A percentile compares a stretch with the other conserved stretches of the same genome.
These are phyloP conservation scores for Aelia acuminata DNA, from an alignment of 2,888 invertebrate species.

Conservation along the genomic window DNA sequence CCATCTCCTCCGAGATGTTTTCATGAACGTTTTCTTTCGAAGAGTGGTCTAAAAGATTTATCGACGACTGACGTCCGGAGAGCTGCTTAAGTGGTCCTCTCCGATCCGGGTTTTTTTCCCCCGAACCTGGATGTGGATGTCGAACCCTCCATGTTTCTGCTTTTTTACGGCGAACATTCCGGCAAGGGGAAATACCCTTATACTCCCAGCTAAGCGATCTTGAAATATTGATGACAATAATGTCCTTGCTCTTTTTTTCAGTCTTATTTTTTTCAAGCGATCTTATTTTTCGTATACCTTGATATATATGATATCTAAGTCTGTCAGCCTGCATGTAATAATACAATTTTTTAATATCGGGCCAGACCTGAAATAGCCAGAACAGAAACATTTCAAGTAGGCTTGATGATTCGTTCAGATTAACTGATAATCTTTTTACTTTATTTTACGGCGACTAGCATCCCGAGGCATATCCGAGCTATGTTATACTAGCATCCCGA, in stretches of 20 bases:
- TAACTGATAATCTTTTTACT: too few relatives aligned
- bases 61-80: not conserved
- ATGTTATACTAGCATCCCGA: too few relatives aligned
- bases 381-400: too few relatives aligned
- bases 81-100: conserved; percentile 18
- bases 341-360: too few relatives aligned
- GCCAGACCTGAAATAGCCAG: too few relatives aligned
- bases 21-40: not conserved
- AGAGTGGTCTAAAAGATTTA: conserved; percentile 7
- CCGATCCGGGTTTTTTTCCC: not conserved
- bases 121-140: not conserved
- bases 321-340: not conserved
- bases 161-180: not conserved
- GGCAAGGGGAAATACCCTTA: not conserved
- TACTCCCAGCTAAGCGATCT: not conserved
- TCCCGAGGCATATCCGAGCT: too few relatives aligned
- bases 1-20: not conserved
- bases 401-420: too few relatives aligned
- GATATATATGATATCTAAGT: not conserved
- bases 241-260: not conserved
- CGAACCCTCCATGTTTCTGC: not conserved
- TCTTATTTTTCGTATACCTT: not conserved
- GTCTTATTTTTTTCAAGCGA: not conserved
- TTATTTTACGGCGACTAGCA: too few relatives aligned
- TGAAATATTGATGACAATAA: conserved; percentile 1